Evolutionary conservation across 2,113 vertebrate genomes (phyloP), one percentile per base, ranked within the genome.

Genomic region (Forbesichthys agassizii): DNA sequence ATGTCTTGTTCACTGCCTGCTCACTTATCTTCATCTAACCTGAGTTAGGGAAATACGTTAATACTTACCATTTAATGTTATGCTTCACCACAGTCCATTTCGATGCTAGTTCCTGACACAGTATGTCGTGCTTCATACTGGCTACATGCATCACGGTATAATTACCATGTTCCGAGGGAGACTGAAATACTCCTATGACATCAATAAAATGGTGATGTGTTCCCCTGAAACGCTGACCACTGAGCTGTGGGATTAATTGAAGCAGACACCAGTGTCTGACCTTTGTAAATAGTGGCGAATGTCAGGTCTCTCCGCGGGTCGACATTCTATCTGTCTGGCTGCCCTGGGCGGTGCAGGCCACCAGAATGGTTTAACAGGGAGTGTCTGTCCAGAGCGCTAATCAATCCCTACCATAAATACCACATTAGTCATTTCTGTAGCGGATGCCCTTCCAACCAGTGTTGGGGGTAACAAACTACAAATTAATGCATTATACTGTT

Each of bases 371-470:
- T 66, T 68, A 71, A 79, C 62, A 71, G 48, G 18, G 42, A 69
- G 56, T n/a, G 48, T 55, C 67, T 47, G 64, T 33, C 58, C 33
- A 56, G 13, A 65, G 14, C 47, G 46, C 16, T 55, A 6, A 42
- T 42, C 36, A 46, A 51, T 18, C 67, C n/a, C 10, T 72, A 46
- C 60, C 60, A 48, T 53, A 48, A 52, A 20, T 65, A 61, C 65
- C 46, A 66, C 33, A 14, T 77, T 36, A 74, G 67, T 82, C 76
- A 74, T 58, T 57, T 73, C 55, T 53, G 57, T 52, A 76, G 70
- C 57, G 56, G 63, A 61, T 3, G 36, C 33, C 27, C 7, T 10
- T 14, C 16, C 48, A 42, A 72, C 27, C 27, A 27, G 27, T 27
- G 27, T 27, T 27, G 27, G 27, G 27, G 27, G 27, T 27, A 27